These are phyloP conservation scores for Gonocerus acuteangulatus DNA, from an alignment of 2,888 invertebrate species.

Conservation along the genomic window DNA sequence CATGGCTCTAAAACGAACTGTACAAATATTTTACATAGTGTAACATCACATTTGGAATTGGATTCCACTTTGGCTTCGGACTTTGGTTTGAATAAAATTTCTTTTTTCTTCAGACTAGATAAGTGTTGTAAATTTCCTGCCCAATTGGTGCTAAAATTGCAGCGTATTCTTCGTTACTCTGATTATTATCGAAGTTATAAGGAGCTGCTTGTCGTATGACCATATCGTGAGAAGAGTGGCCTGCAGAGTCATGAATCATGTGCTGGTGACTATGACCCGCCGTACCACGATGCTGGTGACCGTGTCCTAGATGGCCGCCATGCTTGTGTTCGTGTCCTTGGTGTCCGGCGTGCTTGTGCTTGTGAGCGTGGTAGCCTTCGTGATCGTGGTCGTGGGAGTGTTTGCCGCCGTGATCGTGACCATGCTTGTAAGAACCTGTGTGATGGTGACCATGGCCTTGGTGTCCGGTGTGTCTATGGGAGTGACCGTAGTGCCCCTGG, in stretches of 20 bases:
- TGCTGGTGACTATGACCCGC: slow-evolving; percentile 26
- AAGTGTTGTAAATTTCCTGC: slow-evolving; percentile 9
- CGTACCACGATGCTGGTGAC: slow-evolving; percentile 31
- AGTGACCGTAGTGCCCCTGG: slow-evolving; percentile 33
- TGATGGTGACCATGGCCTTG: slow-evolving; percentile 35
- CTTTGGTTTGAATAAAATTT: slow-evolving; percentile 1
- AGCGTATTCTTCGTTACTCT: slow-evolving; percentile 7
- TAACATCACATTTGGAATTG: not conserved
- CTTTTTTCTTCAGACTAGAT: slow-evolving; percentile 2
- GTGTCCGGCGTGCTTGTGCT: slow-evolving; percentile 43
- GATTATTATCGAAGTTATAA: not conserved
- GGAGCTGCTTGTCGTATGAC: not conserved
- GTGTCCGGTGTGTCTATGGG: slow-evolving; percentile 32
- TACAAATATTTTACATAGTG: slow-evolving; percentile 13
- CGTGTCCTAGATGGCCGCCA: slow-evolving; percentile 30
- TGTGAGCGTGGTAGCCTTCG: slow-evolving; percentile 46
- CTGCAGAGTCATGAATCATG: slow-evolving; percentile 15
- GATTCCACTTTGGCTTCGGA: not conserved
- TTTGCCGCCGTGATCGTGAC: slow-evolving; percentile 48
- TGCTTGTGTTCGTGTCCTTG: slow-evolving; percentile 32
- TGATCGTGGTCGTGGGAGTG: slow-evolving; percentile 46
- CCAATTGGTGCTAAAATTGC: slow-evolving; percentile 15
- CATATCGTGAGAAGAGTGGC: not conserved
- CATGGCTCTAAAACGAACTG: not conserved
- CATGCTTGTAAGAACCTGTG: slow-evolving; percentile 42